phyloP scores from a whole-genome alignment of 2,797 vertebrate species.

The Oreortyx pictus region DNA sequence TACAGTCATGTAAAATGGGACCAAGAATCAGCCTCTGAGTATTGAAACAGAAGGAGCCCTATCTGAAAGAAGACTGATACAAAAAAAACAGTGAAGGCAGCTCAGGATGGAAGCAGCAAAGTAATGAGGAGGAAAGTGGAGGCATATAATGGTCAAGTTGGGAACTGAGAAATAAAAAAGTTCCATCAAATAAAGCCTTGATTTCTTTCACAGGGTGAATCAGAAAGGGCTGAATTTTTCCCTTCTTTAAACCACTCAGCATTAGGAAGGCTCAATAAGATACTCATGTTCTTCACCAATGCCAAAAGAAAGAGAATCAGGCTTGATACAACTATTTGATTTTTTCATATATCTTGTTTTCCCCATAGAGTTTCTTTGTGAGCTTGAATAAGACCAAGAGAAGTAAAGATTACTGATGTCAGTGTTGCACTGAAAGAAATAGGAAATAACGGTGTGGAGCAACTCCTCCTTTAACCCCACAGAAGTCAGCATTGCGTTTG shows the following conservation, averaged over 20 bases:
- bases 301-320: background rate
- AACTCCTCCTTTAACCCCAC: background rate
- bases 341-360: background rate
- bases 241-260: background rate
- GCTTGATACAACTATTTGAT: background rate
- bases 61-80: background rate
- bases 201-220: background rate
- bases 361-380: background rate
- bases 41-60: background rate
- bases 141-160: background rate
- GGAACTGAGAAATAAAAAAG: background rate
- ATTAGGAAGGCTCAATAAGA: background rate
- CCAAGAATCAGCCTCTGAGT: background rate
- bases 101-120: background rate
- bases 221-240: background rate
- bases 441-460: background rate
- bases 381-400: background rate
- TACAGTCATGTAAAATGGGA: background rate
- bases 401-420: background rate
- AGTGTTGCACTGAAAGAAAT: background rate
- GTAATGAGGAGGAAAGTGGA: background rate
- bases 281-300: background rate
- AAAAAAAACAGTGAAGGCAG: background rate
- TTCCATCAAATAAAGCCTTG: background rate
- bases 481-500: background rate